These are phyloP conservation scores for Neomorphus geoffroyi DNA, from an alignment of 2,797 vertebrate species.

Conservation along the genomic window DNA sequence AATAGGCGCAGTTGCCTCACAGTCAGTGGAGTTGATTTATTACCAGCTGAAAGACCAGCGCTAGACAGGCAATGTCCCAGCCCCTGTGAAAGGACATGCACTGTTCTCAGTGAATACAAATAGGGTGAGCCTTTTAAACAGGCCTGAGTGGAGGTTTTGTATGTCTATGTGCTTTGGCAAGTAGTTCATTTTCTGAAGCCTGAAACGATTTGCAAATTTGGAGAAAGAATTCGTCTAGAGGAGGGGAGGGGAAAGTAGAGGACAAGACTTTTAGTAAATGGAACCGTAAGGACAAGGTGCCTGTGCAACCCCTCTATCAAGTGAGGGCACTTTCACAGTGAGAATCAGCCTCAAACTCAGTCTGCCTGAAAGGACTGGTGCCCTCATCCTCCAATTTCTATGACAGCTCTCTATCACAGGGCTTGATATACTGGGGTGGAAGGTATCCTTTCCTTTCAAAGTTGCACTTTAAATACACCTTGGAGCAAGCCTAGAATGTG, in stretches of 20 bases:
- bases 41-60: constrained; percentile 25
- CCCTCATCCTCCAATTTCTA: background rate
- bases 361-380: background rate
- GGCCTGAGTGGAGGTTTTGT: constrained; percentile 49
- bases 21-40: constrained; percentile 55
- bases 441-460: background rate
- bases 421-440: background rate
- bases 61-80: background rate
- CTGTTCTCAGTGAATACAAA: constrained; percentile 48
- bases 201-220: constrained; percentile 27
- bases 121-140: constrained; percentile 13
- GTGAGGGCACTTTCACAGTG: background rate
- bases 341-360: background rate
- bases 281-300: background rate
- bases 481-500: background rate
- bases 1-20: background rate
- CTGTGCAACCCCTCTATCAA: background rate
- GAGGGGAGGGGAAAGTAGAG: background rate
- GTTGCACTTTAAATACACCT: background rate
- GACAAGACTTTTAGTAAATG: background rate
- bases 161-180: background rate
- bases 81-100: background rate
- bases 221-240: background rate
- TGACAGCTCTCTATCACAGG: fast-evolving
- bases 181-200: background rate